A percentile compares a stretch with the other conserved stretches of the same genome.
phyloP scores from a whole-genome alignment of 2,113 vertebrate species.

The Siphamia tubifer region DNA sequence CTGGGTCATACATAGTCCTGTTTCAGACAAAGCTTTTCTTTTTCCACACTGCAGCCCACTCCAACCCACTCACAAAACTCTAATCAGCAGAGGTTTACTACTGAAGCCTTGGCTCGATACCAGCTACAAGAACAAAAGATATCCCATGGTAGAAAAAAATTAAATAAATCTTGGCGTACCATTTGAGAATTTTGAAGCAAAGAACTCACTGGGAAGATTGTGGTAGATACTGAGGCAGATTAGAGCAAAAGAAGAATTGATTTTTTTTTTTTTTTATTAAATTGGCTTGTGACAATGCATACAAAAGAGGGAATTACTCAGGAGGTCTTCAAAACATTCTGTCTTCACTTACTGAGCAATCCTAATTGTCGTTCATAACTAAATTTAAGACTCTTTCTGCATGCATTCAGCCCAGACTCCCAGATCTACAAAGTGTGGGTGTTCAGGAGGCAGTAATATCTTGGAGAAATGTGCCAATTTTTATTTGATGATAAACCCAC shows the following conservation, averaged over 20 bases:
- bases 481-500: slow-evolving; percentile 9
- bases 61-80: slow-evolving; percentile 17
- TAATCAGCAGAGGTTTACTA: slow-evolving; percentile 27
- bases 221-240: neutral
- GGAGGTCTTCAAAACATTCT: neutral
- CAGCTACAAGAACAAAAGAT: slow-evolving; percentile 35
- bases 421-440: neutral
- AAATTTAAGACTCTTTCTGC: neutral
- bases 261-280: slow-evolving; percentile 55
- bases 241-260: no score
- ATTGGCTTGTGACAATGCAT: neutral
- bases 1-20: slow-evolving; percentile 28
- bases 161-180: neutral
- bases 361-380: neutral
- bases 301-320: slow-evolving; percentile 6
- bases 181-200: neutral
- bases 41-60: slow-evolving; percentile 44
- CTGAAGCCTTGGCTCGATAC: slow-evolving; percentile 28
- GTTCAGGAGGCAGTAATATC: neutral
- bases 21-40: slow-evolving; percentile 30
- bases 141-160: neutral
- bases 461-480: neutral
- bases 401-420: neutral
- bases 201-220: neutral
- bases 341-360: neutral